Base-by-base conservation (phyloP, 2,888 invertebrate genomes). In the Empis stercorea region DNA sequence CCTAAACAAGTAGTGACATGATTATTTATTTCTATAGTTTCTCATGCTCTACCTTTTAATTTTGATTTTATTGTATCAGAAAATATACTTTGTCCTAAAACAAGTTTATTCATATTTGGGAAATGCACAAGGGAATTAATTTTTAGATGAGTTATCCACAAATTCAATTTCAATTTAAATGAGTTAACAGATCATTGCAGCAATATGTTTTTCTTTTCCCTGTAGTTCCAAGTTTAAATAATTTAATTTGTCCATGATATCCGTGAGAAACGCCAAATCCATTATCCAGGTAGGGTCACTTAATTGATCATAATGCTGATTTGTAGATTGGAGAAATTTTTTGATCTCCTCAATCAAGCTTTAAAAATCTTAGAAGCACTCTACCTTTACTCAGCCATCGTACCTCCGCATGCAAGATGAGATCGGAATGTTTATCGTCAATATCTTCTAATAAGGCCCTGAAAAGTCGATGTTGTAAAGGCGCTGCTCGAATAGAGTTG, bases 131-230 rank as follows among this genome's bases (percentile, higher is more conserved):
- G 20, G 5, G 20, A 20, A 3, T 20, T 20, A 20, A 20, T 20
- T 20, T 20, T 5, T 5, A 20, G 20, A 20, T 20, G 20, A 20
- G 20, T 4, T 20, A 20, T 20, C 23, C 23, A 27, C 9, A 27
- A 7, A 7, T 27, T 2, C 23, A 27, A 9, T 9, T 27, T 27
- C 9, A 7, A 7, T 27, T 27, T 27, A 9, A 27, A 27, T 27
- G 23, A 14, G 11, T 38, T 27, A 13, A 37, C 30, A 30, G 27
- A 38, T 38, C 23, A 39, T 38, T 5, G 30, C 27, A 39, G 16
- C 36, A 39, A 45, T 39, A 41, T 2, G 14, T 45, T 45, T 45
- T 14, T 39, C n/a, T 39, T 30, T 38, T 23, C 30, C 39, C 37
- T 44, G 37, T 15, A 44, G 15, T 15, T 44, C 44, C 4, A 44